Base-by-base conservation (phyloP, 2,888 invertebrate species). In the Prosapia bicincta region DNA sequence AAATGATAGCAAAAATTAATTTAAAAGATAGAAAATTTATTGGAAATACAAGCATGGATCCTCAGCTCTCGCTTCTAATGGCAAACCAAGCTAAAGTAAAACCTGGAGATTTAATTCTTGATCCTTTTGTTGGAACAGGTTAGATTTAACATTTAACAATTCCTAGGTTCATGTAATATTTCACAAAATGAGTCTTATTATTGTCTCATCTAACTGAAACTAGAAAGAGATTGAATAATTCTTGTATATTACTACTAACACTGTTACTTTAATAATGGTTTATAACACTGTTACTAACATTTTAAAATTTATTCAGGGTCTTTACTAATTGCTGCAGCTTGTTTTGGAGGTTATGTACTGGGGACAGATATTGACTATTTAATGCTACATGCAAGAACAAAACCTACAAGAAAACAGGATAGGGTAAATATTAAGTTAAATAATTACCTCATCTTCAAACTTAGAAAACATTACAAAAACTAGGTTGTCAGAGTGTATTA, bases 31-130 rank as follows among this genome's bases (percentile, higher is more conserved):
- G 99, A 1, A 93, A 93, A 85, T 99, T 99, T 85, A 98, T 99
- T 82, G 97, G 98, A 15, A 99, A 99, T 85, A 99, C 99, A 0
- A 97, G 96, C 80, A 99, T 99, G 99, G 99, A 99, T 84, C 93
- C 99, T 0, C 94, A 95, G 82, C 87, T 99, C 6, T 93, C 98
- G 0, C 86, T 99, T 69, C 86, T 99, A 74, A 98, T 98, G 97
- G 95, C 97, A 0, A 99, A 99, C 86, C 93, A 98, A 85, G 97
- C 94, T 0, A 88, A 91, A 84, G 90, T 96, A 5, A 85, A 86
- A 73, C 81, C 85, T 0, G 92, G 92, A 0, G 91, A 93, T 83
- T 81, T 99, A 0, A 91, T 97, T 38, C 88, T 96, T 38, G 99
- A 99, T 85, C 99, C 99, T 0, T 99, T 99, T 86, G 98, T 96